phyloP scores from a whole-genome alignment of 2,113 vertebrate genomes.

The Odontesthes bonariensis region DNA sequence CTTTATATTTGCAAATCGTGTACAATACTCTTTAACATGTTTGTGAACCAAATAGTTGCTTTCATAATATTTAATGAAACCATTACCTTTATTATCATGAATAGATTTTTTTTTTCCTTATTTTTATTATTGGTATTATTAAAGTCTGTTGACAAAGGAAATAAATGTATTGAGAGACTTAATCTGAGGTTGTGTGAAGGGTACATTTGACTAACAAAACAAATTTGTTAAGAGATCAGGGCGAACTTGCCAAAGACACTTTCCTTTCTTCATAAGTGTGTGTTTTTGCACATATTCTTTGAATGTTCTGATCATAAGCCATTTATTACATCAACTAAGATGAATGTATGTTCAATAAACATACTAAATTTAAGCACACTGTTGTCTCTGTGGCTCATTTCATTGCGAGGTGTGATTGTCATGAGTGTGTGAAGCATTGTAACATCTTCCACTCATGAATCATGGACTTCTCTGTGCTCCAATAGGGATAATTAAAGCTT shows the following conservation, averaged over 20 bases:
- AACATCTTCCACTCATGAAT: neutral
- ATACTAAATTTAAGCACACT: constrained; percentile 33
- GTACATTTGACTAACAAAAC: constrained; percentile 58
- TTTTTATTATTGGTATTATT: constrained; percentile 47
- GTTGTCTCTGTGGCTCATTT: constrained; percentile 5
- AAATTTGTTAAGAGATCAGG: constrained; percentile 56
- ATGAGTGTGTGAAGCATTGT: neutral
- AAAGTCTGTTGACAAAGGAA: constrained; percentile 38
- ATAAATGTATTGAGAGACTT: constrained; percentile 27
- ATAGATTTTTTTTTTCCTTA: constrained; percentile 15
- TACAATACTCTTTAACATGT: constrained; percentile 52
- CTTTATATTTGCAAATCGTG: constrained; percentile 63
- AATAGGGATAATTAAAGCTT: too few relatives aligned
- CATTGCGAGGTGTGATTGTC: neutral
- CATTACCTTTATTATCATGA: constrained; percentile 58
- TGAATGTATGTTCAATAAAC: constrained; percentile 76
- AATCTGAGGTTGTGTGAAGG: constrained; percentile 49
- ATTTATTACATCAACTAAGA: constrained; percentile 67
- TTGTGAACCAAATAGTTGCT: constrained; percentile 64
- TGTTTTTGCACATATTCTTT: constrained; percentile 65
- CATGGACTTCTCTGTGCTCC: too few relatives aligned
- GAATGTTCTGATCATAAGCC: constrained; percentile 71
- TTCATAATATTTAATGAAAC: constrained; percentile 54
- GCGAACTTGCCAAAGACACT: constrained; percentile 71
- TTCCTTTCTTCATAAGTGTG: constrained; percentile 45